Conservation (phyloP, 2,797 vertebrate genomes). For the Anolis apletophallus region DNA sequence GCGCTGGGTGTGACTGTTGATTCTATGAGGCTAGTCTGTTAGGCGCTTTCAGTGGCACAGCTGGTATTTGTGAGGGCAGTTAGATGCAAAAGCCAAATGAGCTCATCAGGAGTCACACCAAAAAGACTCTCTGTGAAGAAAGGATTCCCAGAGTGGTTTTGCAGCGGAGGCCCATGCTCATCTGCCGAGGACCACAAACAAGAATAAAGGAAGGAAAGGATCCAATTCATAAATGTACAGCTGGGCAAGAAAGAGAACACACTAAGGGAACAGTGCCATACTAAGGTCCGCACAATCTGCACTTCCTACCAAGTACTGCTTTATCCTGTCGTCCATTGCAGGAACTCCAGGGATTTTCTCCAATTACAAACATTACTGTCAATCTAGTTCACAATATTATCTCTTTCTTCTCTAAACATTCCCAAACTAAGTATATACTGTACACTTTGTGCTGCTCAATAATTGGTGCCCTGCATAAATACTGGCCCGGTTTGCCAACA, state of each 20-base stretch:
- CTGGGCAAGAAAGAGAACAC: not conserved
- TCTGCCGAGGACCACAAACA: not conserved
- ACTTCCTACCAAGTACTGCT: not conserved
- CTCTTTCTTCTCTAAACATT: not conserved
- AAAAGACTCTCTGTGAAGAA: slow-evolving; percentile 23
- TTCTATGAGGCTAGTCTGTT: slow-evolving; percentile 27
- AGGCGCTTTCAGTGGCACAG: slow-evolving; percentile 31
- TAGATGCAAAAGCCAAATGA: slow-evolving; percentile 23
- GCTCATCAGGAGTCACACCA: slow-evolving; percentile 33
- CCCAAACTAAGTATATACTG: not conserved
- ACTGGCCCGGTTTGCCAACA: not conserved
- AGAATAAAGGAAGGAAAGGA: slow-evolving; percentile 7
- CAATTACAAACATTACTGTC: not conserved
- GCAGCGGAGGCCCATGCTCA: slow-evolving; percentile 1
- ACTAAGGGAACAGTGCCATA: not conserved
- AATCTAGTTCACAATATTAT: not conserved
- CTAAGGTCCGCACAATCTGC: not conserved
- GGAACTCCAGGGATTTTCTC: not conserved
- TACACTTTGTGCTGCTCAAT: too few relatives aligned
- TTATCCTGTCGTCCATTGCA: not conserved
- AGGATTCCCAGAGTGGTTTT: not conserved
- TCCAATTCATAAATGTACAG: slow-evolving; percentile 2
- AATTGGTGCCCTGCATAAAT: not conserved
- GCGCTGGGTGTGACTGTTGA: slow-evolving; percentile 37
- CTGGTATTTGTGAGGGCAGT: slow-evolving; percentile 41